Conservation (phyloP, 35 echinoderm and acorn worm genomes). For the Ophiothrix spiculata region DNA sequence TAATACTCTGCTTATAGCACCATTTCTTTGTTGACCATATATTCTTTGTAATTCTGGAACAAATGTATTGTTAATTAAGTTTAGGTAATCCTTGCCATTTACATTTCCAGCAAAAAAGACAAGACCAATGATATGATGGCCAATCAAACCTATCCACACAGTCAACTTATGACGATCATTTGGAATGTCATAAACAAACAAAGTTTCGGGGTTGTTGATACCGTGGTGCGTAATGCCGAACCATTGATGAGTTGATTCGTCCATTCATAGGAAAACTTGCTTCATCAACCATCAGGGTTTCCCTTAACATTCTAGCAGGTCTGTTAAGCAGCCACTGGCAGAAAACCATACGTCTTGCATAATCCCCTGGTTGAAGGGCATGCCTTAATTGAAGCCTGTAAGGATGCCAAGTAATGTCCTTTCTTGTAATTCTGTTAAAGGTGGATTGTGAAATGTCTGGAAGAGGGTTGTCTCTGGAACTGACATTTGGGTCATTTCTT, state of each 20-base stretch:
- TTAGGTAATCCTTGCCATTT: conserved; percentile 1
- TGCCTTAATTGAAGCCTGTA: neutral
- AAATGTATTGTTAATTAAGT: conserved; percentile 5
- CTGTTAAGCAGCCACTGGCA: neutral
- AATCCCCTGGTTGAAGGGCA: neutral
- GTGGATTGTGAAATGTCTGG: neutral
- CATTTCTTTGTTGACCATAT: neutral
- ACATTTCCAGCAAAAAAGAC: conserved; percentile 10
- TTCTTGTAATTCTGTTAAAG: neutral
- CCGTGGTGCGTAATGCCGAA: neutral
- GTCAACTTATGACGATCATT: neutral
- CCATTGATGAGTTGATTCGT: neutral
- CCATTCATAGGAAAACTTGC: conserved; percentile 28
- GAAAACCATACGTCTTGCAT: neutral
- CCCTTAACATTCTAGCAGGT: neutral
- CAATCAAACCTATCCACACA: conserved; percentile 11
- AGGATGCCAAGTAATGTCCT: neutral
- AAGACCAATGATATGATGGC: conserved; percentile 1
- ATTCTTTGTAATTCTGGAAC: neutral
- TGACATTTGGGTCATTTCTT: neutral
- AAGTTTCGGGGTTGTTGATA: neutral
- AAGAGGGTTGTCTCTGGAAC: neutral
- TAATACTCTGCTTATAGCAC: neutral
- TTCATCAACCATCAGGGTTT: conserved; percentile 2
- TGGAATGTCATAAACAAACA: neutral